Base-by-base conservation (phyloP, 2,113 vertebrate genomes). In the Porphyrio hochstetteri region DNA sequence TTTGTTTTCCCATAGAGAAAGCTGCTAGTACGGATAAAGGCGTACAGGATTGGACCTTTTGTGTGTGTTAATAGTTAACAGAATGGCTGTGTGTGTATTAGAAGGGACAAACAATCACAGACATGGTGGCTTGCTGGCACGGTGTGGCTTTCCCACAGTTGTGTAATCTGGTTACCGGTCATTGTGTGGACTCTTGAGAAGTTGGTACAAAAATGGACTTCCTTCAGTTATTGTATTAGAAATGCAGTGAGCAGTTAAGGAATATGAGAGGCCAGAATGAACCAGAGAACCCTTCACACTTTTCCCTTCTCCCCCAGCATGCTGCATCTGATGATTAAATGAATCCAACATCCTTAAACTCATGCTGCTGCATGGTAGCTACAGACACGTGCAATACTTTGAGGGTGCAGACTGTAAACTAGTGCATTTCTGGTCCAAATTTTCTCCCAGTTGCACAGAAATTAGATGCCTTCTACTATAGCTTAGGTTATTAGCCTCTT, bases 41-140 rank as follows among this genome's bases (percentile, higher is more conserved):
- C 52, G 79, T 61, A 33, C 7, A 40, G 79, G 64, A 11, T 23
- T 81, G 82, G 79, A 77, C 65, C 72, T 78, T 86, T 64, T 46
- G 16, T 8, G 53, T 64, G 76, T 60, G 88, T 95, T 95, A 94
- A 95, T 92, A 75, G 95, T 95, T 95, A 95, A 95, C 95, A 90
- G 60, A 72, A 92, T 77, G 76, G 35, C 48, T 81, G 5, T 86
- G 87, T 67, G 76, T 18, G 4, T 60, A 36, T 74, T 88, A 31
- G 69, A 14, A 72, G 88, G 86, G 74, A 83, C 61, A 92, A 95
- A 82, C 87, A 94, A 90, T 81, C 82, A n/a, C 2, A 4, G 80
- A 75, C 29, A 24, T 56, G 90, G 65, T 90, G 93, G 59, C 68
- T 92, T 63, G 79, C 75, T 88, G 94, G 92, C 71, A 42, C 8